Evolutionary conservation across 2,888 invertebrate genomes (phyloP).

Genomic region (Drosophila kokeensis): DNA sequence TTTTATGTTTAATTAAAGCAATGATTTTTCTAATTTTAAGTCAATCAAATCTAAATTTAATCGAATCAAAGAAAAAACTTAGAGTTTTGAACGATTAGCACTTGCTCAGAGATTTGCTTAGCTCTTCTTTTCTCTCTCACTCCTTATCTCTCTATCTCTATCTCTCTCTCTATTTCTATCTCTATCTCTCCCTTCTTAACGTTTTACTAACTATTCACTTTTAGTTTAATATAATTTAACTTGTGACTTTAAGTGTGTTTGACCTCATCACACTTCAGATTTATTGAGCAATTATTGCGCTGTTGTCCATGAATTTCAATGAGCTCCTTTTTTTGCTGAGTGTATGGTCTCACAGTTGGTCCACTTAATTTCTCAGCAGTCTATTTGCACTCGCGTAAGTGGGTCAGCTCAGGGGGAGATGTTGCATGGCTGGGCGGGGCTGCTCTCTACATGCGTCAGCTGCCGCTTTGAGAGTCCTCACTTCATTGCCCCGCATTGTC

Average conservation of each 20-base stretch:
- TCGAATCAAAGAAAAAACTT: background rate
- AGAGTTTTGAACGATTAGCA: background rate
- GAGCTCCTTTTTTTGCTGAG: background rate
- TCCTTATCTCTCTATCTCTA: background rate
- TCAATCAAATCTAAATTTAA: background rate
- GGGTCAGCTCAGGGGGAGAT: slow-evolving; percentile 56
- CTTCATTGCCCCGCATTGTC: slow-evolving; percentile 51
- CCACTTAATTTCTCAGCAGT: slow-evolving; percentile 16
- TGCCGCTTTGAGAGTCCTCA: slow-evolving; percentile 13
- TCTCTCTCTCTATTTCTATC: too few relatives aligned
- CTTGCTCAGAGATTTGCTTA: background rate
- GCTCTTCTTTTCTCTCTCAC: background rate
- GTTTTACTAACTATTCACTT: background rate
- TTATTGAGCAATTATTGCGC: background rate
- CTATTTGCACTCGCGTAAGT: slow-evolving; percentile 43
- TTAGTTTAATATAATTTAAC: background rate
- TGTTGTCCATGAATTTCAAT: background rate
- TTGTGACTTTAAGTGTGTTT: background rate
- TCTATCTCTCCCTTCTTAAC: too few relatives aligned
- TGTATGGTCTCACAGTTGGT: slow-evolving; percentile 18
- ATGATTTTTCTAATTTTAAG: background rate
- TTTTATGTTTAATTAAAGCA: background rate
- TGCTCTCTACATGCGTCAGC: slow-evolving; percentile 61
- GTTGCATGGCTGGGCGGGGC: slow-evolving; percentile 20
- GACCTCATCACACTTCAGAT: background rate